Conservation (phyloP, 2,888 invertebrate species). For the Drosophila pseudotakahashii region DNA sequence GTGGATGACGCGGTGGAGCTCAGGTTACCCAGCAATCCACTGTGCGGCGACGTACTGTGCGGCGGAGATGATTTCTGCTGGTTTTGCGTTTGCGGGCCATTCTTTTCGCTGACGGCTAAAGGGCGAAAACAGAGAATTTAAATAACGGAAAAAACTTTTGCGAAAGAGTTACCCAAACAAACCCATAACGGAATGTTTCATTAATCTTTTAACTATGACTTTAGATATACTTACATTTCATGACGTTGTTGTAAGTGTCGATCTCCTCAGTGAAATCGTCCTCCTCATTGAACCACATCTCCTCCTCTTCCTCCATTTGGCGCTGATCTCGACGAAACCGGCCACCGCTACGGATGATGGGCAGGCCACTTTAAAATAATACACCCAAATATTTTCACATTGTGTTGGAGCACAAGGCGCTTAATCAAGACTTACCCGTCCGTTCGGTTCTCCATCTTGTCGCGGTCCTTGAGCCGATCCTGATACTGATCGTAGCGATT, state of each 20-base stretch:
- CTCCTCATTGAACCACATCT: slow-evolving; percentile 99
- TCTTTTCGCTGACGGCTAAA: slow-evolving; percentile 82
- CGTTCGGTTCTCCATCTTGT: slow-evolving; percentile 86
- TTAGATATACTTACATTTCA: slow-evolving; percentile 80
- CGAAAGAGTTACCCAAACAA: no score
- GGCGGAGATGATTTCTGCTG: slow-evolving; percentile 80
- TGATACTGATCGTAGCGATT: slow-evolving; percentile 95
- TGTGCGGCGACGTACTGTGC: slow-evolving; percentile 74
- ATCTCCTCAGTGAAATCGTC: slow-evolving; percentile 94
- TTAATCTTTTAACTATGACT: no score
- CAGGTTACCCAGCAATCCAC: slow-evolving; percentile 75
- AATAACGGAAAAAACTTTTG: not conserved
- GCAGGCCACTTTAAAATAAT: slow-evolving; percentile 73
- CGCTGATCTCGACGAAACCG: slow-evolving; percentile 96
- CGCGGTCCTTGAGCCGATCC: slow-evolving; percentile 94
- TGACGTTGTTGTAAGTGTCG: slow-evolving; percentile 84
- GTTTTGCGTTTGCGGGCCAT: slow-evolving; percentile 82
- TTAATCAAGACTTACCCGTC: slow-evolving; percentile 86
- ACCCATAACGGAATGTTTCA: no score
- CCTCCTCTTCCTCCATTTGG: slow-evolving; percentile 98
- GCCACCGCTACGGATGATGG: slow-evolving; percentile 89
- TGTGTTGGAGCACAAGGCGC: not conserved
- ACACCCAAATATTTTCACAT: slow-evolving; percentile 3
- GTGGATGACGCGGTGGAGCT: slow-evolving; percentile 74
- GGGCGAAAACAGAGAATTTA: not conserved